Conservation (phyloP, 2,797 vertebrate genomes). For the Macroramphosus scolopax region DNA sequence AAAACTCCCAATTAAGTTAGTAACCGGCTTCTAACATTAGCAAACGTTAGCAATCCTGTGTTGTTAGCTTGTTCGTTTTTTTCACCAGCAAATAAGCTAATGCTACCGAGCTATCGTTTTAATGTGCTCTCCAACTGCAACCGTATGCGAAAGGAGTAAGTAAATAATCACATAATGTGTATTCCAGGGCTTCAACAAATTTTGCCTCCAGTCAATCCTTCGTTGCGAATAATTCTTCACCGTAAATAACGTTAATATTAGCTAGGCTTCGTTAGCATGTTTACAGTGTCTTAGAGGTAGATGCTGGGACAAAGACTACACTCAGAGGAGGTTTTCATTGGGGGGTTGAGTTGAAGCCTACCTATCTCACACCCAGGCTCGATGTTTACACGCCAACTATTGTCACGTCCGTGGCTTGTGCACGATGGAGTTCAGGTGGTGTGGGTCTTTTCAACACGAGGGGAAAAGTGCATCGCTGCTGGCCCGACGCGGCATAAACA, state of each 20-base stretch:
- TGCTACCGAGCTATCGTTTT: constrained; percentile 40
- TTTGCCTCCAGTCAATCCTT: rapidly evolving
- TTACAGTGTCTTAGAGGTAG: constrained; percentile 6
- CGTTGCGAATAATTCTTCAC: not conserved
- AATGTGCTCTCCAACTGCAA: not conserved
- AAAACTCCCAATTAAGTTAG: not conserved
- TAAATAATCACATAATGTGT: rapidly evolving
- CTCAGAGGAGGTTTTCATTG: not conserved
- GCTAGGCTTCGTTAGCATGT: constrained; percentile 39
- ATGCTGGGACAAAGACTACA: constrained; percentile 49
- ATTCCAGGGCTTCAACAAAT: too few species aligned
- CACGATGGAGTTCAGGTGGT: not conserved
- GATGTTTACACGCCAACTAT: not conserved
- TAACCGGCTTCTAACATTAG: too few species aligned
- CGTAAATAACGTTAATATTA: constrained; percentile 12
- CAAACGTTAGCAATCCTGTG: not conserved
- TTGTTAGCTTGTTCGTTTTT: constrained; percentile 2
- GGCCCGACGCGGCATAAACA: constrained; percentile 29
- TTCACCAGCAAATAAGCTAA: too few species aligned
- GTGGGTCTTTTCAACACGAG: not conserved
- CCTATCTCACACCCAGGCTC: constrained; percentile 22
- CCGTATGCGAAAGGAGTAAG: not conserved
- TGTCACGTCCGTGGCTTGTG: not conserved
- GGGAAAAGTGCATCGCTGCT: not conserved
- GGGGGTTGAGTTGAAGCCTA: constrained; percentile 7